Conservation (phyloP, 2,797 vertebrate genomes). For the Psittacula echo region DNA sequence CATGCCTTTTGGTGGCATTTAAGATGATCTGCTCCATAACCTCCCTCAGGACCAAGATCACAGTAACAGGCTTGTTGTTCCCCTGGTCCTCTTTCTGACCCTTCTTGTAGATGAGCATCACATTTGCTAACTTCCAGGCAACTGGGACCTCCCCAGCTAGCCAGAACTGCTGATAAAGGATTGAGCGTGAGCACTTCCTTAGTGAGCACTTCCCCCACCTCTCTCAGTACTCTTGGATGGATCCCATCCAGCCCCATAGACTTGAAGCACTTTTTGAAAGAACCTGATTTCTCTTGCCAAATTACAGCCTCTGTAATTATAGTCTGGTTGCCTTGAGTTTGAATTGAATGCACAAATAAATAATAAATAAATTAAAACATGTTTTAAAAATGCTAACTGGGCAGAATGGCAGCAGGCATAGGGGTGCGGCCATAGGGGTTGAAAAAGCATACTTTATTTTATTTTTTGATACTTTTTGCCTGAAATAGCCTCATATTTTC, state of each 20-base stretch:
- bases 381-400: conserved; percentile 9
- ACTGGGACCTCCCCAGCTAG: not conserved
- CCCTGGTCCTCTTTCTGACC: not conserved
- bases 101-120: not conserved
- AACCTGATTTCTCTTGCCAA: not conserved
- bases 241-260: not conserved
- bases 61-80: not conserved
- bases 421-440: not conserved
- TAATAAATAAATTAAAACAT: not conserved
- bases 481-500: conserved; percentile 67
- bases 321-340: not conserved
- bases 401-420: conserved; percentile 17
- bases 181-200: not conserved
- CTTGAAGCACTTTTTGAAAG: not conserved
- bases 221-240: not conserved
- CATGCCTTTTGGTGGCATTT: not conserved
- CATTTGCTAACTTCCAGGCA: not conserved
- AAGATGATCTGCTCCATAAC: not conserved
- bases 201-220: not conserved
- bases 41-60: not conserved
- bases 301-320: not conserved
- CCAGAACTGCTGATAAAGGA: not conserved
- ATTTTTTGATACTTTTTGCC: conserved; percentile 38
- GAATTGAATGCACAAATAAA: not conserved
- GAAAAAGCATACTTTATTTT: conserved; percentile 28